Evolutionary conservation across 2,113 vertebrate species (phyloP).

Genomic region (Gasterosteus nipponicus): DNA sequence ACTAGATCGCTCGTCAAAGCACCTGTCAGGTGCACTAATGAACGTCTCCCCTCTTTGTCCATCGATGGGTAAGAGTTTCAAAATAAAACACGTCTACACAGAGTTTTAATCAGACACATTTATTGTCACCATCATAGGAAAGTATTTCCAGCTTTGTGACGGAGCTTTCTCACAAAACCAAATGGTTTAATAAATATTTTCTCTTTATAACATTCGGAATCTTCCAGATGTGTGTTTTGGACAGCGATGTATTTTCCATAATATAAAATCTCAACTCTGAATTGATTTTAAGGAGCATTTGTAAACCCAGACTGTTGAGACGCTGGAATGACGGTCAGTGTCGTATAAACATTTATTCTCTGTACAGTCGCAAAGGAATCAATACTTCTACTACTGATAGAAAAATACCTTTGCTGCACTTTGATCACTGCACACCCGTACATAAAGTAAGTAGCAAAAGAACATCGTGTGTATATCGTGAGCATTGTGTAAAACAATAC

Average conservation of each 20-base stretch:
- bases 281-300: background rate
- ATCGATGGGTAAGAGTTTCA: background rate
- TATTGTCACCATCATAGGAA: background rate
- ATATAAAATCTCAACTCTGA: background rate
- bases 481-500: constrained; percentile 33
- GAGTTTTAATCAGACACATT: background rate
- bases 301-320: background rate
- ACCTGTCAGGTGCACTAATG: constrained; percentile 8
- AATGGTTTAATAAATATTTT: background rate
- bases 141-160: background rate
- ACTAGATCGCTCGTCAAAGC: constrained; percentile 34
- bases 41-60: constrained; percentile 63
- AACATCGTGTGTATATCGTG: constrained; percentile 30
- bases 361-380: constrained; percentile 54
- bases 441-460: constrained; percentile 55
- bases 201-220: background rate
- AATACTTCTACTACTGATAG: constrained; percentile 57
- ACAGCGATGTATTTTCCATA: background rate
- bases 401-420: constrained; percentile 78
- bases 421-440: constrained; percentile 54
- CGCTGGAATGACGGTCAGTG: constrained; percentile 24
- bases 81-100: background rate
- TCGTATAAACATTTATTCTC: constrained; percentile 76
- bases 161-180: background rate
- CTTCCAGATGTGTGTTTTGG: background rate